Evolutionary conservation across 2,888 invertebrate species (phyloP), one percentile per base, ranked within the genome.

Genomic region (Nesidiocoris tenuis): DNA sequence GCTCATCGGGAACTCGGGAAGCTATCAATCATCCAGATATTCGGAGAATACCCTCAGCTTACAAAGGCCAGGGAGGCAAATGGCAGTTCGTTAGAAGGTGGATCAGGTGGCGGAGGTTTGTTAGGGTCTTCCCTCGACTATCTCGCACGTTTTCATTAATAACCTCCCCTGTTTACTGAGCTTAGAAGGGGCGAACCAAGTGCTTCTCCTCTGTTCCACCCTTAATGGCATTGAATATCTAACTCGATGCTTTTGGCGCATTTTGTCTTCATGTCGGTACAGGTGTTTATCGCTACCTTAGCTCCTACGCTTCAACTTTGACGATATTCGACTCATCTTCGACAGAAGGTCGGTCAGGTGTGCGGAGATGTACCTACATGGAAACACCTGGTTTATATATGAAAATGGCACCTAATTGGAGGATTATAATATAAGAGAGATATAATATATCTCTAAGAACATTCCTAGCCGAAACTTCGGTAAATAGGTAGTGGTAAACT

Each of bases 51-150:
- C 70, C 22, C 57, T 22, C 1, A n/a, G 23, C 39, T 39, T 39
- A 39, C 39, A 39, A 39, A 39, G n/a, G 59, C 1, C 57, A 9
- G 18, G 22, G 24, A 22, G 59, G 59, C 59, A 18, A 17, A 23
- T 24, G 70, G 59, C 59, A 70, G 56, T 70, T 70, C 70, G 70
- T 70, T 70, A 70, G 59, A 17, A n/a, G 59, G 70, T 16, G 70
- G 70, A 70, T 70, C 70, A 70, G 70, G 70, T 70, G 70, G 70
- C 70, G 39, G n/a, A 23, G 25, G 70, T 24, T 70, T 70, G 70
- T 70, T 70, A 70, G 70, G 19, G 70, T 24, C 70, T 19, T 21
- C 22, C 18, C 70, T 70, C 57, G 56, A 56, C 67, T n/a, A n/a
- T n/a, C 12, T 39, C 39, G 5, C 12, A 39, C 39, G 39, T 39